Evolutionary conservation across 1,140 invertebrate genomes (phyloP).

Genomic region (Formica selysi): DNA sequence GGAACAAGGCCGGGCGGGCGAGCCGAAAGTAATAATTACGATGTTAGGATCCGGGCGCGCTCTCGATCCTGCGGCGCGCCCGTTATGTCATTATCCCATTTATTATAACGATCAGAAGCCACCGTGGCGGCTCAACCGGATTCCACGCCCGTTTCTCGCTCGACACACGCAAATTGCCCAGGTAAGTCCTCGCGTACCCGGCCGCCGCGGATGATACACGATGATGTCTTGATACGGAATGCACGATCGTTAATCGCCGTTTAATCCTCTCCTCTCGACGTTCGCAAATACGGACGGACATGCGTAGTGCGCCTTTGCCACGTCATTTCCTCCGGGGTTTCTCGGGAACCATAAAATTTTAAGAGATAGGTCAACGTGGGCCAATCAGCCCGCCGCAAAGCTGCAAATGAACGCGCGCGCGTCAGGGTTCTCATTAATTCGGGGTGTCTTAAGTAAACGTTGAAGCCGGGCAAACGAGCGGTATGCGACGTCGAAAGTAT

Average conservation of each 20-base stretch:
- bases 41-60: constrained; percentile 67
- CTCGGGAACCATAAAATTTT: constrained; percentile 42
- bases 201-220: constrained; percentile 73
- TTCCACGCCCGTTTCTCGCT: constrained; percentile 81
- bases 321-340: constrained; percentile 5
- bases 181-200: constrained; percentile 16
- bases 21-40: constrained; percentile 77
- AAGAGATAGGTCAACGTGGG: constrained; percentile 34
- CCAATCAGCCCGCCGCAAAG: constrained; percentile 29
- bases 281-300: constrained; percentile 7
- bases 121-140: constrained; percentile 69
- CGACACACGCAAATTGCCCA: constrained; percentile 78
- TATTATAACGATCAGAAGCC: constrained; percentile 79
- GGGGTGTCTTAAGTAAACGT: constrained; percentile 55
- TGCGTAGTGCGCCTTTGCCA: not conserved
- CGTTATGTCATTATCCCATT: constrained; percentile 82
- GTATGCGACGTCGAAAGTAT: constrained; percentile 53
- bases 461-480: constrained; percentile 46
- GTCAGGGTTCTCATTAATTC: constrained; percentile 28
- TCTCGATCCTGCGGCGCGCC: constrained; percentile 63
- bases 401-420: constrained; percentile 50
- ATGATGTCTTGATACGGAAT: constrained; percentile 83
- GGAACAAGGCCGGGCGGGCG: constrained; percentile 19
- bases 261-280: constrained; percentile 69
- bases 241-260: constrained; percentile 81